phyloP scores from a whole-genome alignment of 2,797 vertebrate species.

The Liparis tanakae region DNA sequence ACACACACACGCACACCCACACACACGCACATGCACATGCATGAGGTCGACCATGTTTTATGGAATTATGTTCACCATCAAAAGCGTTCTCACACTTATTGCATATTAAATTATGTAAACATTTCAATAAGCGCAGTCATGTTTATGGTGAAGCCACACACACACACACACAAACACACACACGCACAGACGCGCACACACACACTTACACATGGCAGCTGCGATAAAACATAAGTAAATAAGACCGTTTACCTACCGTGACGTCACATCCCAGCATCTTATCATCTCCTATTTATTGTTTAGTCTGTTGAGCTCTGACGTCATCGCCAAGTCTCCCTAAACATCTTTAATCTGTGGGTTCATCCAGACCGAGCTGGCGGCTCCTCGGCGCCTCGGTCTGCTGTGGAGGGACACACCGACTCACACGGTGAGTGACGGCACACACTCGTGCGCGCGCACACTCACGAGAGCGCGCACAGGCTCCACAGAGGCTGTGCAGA shows the following conservation, averaged over 20 bases:
- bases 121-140: neutral
- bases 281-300: neutral
- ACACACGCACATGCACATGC: neutral
- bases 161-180: too few species aligned
- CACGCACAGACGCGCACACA: neutral
- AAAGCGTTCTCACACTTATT: too few species aligned
- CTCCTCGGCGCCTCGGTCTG: constrained; percentile 14
- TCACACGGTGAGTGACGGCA: neutral
- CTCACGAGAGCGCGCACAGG: neutral
- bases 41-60: neutral
- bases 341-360: neutral
- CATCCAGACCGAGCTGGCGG: constrained; percentile 1
- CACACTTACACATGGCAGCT: neutral
- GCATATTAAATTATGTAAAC: neutral
- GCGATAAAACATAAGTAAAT: neutral
- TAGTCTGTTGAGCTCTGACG: neutral
- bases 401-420: neutral
- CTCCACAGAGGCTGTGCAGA: neutral
- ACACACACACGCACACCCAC: too few species aligned
- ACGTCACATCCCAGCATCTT: constrained; percentile 14
- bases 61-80: too few species aligned
- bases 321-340: neutral
- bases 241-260: constrained; percentile 26
- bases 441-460: too few species aligned
- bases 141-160: neutral